phyloP scores from a whole-genome alignment of 2,888 invertebrate species.

The Pycnomerus fuliginosus region DNA sequence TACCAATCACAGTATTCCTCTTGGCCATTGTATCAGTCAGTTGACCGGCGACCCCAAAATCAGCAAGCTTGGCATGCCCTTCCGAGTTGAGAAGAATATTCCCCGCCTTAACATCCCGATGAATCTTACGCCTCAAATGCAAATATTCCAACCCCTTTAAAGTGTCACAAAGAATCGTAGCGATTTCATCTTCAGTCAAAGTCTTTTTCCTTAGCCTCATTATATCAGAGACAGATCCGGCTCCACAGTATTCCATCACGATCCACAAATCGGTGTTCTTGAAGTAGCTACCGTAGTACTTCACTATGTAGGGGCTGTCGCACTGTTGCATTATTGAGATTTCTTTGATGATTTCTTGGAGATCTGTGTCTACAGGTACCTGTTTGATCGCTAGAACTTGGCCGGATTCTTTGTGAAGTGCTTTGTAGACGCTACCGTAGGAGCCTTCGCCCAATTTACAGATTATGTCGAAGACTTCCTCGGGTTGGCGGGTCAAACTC shows the following conservation, averaged over 20 bases:
- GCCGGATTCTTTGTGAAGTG: constrained; percentile 96
- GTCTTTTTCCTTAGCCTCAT: constrained; percentile 62
- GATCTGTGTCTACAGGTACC: constrained; percentile 98
- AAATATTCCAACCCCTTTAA: constrained; percentile 39
- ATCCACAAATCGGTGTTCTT: constrained; percentile 99
- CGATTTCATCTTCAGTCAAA: constrained; percentile 37
- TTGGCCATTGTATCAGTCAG: constrained; percentile 65
- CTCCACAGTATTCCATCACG: constrained; percentile 99
- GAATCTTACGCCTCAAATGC: constrained; percentile 39
- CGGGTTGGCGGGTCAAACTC: constrained; percentile 94
- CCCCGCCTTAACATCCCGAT: constrained; percentile 31
- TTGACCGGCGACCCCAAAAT: constrained; percentile 98
- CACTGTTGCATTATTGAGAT: constrained; percentile 99
- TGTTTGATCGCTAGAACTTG: constrained; percentile 96
- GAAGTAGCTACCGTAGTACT: constrained; percentile 99
- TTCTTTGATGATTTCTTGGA: constrained; percentile 99
- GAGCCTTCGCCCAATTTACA: constrained; percentile 98
- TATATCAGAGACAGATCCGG: constrained; percentile 98
- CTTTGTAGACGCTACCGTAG: constrained; percentile 98
- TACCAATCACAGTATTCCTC: constrained; percentile 61
- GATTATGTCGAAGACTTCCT: constrained; percentile 99
- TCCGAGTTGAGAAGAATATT: constrained; percentile 80
- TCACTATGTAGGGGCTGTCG: constrained; percentile 98
- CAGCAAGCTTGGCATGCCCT: constrained; percentile 82
- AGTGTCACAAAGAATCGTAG: constrained; percentile 37